Base-by-base conservation (phyloP, 2,888 invertebrate genomes). In the Pristionchus entomophagus region DNA sequence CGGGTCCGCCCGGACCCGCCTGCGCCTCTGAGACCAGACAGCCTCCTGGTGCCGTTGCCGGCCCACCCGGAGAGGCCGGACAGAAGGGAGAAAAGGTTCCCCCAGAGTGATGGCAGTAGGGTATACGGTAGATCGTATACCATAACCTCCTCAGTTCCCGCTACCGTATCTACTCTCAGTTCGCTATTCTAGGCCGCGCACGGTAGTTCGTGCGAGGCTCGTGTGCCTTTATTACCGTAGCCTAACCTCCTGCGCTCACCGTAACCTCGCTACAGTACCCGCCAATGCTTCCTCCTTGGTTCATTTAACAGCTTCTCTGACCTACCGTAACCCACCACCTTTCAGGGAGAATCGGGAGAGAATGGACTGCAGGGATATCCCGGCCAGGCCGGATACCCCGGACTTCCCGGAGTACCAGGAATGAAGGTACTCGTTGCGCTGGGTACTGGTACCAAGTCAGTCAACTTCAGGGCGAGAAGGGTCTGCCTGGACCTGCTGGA, bases 401-500 rank as follows among this genome's bases (percentile, higher is more conserved):
- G 81, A 17, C 53, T 86, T 5, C 92, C 92, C 49, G 95, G 95
- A 85, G 91, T 91, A 5, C 91, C 93, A 38, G 96, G 96, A 85
- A 89, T 90, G 26, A 89, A 59, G 94, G 82, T 82, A 32, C 3
- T 1, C 6, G 5, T 5, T 14, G 8, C 22, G 5, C 22, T 14
- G 56, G 22, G 56, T n/a, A n/a, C n/a, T n/a, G n/a, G n/a, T n/a
- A n/a, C n/a, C n/a, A n/a, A n/a, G n/a, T n/a, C n/a, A n/a, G n/a
- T n/a, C n/a, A n/a, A 56, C 22, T 14, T 14, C 59, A 82, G 84
- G 93, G 93, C 86, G 93, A 93, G 87, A 93, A 93, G 86, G 93
- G 93, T 87, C 87, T 93, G 69, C 95, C 96, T 89, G 97, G 97
- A 84, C 91, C 93, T 17, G 96, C 96, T 93, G 97, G 97, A 41